Evolutionary conservation across 2,888 invertebrate genomes (phyloP), one percentile per base, ranked within the genome.

Genomic region (Acholoe squamosa): DNA sequence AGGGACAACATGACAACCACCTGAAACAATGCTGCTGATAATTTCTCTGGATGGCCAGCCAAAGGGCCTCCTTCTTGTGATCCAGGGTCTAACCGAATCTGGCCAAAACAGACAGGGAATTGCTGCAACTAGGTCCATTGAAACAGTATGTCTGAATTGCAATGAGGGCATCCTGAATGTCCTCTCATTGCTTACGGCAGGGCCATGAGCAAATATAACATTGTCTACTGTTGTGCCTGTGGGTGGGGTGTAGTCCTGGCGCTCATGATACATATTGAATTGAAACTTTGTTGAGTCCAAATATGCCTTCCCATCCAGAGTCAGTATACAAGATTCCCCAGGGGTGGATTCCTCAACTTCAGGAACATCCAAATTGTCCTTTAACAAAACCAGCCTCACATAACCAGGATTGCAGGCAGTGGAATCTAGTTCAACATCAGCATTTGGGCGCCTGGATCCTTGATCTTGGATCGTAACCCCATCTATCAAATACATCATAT

Each of bases 101-200:
- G 61, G 61, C 61, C 61, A 61, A 19, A 61, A 61, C 61, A 61
- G 1, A 61, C 61, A 61, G 61, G 61, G 61, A n/a, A 61, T 61
- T 61, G 61, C 3, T 7, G 61, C 22, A 61, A 61, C 61, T 19
- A 61, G 14, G 19, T 61, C 61, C 3, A 61, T 3, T 61, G 61
- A 61, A 19, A n/a, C 5, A 3, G 43, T 61, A 3, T 14, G 19
- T 61, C 19, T 19, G 3, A 61, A 3, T 61, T 61, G 61, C n/a
- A 61, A 3, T 61, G 61, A 61, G 3, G 3, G 3, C 19, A 10
- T 61, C 7, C 5, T 7, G 19, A 61, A 61, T 61, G 61, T 61
- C 19, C 22, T 61, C n/a, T 61, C 61, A 3, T n/a, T 61, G 14
- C 61, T 61, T n/a, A 61, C 61, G 19, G 61, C 61, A 61, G 61